Evolutionary conservation across 2,113 vertebrate genomes (phyloP).

Genomic region (Pimephales promelas): DNA sequence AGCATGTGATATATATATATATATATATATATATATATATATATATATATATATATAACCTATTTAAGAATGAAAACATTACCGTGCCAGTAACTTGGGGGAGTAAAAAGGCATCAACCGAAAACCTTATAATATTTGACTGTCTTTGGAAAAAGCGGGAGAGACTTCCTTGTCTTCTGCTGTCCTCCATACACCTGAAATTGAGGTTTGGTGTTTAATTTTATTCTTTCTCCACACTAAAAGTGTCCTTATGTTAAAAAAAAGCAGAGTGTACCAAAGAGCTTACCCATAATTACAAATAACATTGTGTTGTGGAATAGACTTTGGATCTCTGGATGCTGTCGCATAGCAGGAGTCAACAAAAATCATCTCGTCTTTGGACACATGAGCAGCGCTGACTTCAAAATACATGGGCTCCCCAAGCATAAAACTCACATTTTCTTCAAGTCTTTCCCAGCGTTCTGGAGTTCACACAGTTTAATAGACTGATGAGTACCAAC

Average conservation of each 20-base stretch:
- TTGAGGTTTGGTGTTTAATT: neutral
- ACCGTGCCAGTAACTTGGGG: slow-evolving; percentile 52
- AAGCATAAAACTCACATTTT: slow-evolving; percentile 54
- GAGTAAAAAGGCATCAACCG: slow-evolving; percentile 69
- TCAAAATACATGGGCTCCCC: slow-evolving; percentile 68
- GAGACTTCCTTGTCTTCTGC: slow-evolving; percentile 62
- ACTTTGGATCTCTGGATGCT: slow-evolving; percentile 53
- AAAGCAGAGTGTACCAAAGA: neutral
- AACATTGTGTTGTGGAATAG: slow-evolving; percentile 54
- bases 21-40: too few relatives aligned
- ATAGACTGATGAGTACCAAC: neutral
- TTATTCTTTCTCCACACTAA: neutral
- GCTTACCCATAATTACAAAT: slow-evolving; percentile 63
- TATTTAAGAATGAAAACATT: neutral
- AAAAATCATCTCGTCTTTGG: slow-evolving; percentile 60
- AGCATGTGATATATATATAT: too few relatives aligned
- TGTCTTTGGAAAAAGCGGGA: slow-evolving; percentile 57
- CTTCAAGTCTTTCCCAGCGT: slow-evolving; percentile 59
- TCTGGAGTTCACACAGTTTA: slow-evolving; percentile 30
- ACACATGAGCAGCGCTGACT: slow-evolving; percentile 37
- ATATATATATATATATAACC: neutral
- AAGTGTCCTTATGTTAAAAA: neutral
- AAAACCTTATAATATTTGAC: slow-evolving; percentile 58
- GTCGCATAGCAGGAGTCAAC: slow-evolving; percentile 66
- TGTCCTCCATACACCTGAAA: slow-evolving; percentile 72